Conservation (phyloP, 2,888 invertebrate species). For the Plagiodera versicolora region DNA sequence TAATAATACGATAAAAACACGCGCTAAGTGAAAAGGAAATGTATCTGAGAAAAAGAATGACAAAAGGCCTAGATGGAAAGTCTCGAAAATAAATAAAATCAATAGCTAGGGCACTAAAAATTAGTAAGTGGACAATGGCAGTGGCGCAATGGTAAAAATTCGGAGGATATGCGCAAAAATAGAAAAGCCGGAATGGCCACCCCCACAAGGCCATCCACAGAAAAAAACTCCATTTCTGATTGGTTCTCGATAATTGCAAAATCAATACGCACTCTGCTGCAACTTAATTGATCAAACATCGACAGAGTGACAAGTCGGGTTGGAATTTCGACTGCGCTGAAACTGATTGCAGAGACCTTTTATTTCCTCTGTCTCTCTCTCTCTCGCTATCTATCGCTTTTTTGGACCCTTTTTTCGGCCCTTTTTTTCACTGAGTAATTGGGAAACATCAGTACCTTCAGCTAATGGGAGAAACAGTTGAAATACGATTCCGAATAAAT, state of each 20-base stretch:
- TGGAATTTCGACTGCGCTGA: conserved; percentile 25
- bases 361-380: conserved; percentile 16
- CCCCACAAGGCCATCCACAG: conserved; percentile 46
- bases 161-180: conserved; percentile 50
- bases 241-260: conserved; percentile 58
- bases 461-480: too few species aligned
- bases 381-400: conserved; percentile 21
- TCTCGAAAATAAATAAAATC: conserved; percentile 52
- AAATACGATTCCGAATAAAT: too few species aligned
- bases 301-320: conserved; percentile 35
- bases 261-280: conserved; percentile 54
- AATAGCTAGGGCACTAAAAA: conserved; percentile 54
- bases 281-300: conserved; percentile 53
- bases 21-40: too few species aligned
- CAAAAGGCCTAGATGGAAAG: conserved; percentile 25
- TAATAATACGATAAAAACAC: too few species aligned
- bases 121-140: conserved; percentile 55
- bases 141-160: conserved; percentile 56
- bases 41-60: neutral
- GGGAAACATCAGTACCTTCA: too few species aligned
- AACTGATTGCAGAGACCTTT: neutral
- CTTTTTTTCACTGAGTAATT: too few species aligned
- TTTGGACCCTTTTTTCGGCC: too few species aligned
- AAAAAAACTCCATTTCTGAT: conserved; percentile 56
- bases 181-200: conserved; percentile 44